A percentile compares a stretch with the other conserved stretches of the same genome.
phyloP scores from a whole-genome alignment of 2,888 invertebrate genomes.

The Oscheius onirici region DNA sequence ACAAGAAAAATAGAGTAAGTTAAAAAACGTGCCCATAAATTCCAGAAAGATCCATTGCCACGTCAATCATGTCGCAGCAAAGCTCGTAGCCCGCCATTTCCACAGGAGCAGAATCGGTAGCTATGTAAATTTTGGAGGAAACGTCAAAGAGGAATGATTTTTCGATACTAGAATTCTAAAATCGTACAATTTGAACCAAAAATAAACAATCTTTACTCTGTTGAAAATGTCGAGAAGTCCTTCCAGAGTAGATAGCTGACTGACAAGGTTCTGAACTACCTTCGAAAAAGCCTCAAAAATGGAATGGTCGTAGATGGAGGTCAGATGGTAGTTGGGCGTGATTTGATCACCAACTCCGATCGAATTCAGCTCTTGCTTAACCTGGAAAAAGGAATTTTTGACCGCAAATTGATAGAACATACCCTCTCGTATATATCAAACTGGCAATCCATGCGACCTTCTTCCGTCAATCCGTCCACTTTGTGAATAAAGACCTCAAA shows the following conservation, averaged over 20 bases:
- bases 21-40: constrained; percentile 88
- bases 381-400: constrained; percentile 29
- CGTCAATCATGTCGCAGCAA: constrained; percentile 99
- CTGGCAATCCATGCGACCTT: constrained; percentile 98
- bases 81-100: constrained; percentile 97
- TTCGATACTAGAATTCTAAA: constrained; percentile 96
- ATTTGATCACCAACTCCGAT: constrained; percentile 76
- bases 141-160: constrained; percentile 99
- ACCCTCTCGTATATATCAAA: constrained; percentile 96
- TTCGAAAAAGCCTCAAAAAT: constrained; percentile 88
- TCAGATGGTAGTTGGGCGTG: constrained; percentile 79
- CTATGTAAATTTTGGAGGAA: constrained; percentile 92
- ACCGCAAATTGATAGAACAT: background rate
- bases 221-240: constrained; percentile 96
- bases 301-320: constrained; percentile 99
- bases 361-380: constrained; percentile 81
- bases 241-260: constrained; percentile 94
- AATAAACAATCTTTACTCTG: constrained; percentile 80
- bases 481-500: constrained; percentile 95
- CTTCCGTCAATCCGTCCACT: constrained; percentile 82
- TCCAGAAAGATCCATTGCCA: constrained; percentile 96
- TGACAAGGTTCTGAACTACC: constrained; percentile 92
- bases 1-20: no score
- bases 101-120: constrained; percentile 98
- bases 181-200: constrained; percentile 54